Base-by-base conservation (phyloP, 1,140 invertebrate genomes). In the Tetragonula clypearis region DNA sequence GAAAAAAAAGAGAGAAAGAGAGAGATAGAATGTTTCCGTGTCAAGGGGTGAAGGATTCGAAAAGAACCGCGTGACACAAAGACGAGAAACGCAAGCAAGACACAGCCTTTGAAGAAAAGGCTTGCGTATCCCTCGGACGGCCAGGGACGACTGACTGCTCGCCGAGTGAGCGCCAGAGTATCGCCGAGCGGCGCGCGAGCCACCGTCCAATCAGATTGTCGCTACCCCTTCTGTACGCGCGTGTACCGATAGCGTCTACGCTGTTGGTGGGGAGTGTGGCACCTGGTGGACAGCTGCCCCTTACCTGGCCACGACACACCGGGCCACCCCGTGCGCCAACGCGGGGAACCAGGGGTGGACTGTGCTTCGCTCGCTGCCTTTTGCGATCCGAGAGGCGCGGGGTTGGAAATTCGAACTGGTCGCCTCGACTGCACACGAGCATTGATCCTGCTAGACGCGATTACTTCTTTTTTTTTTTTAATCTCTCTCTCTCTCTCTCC, bases 221-320 rank as follows among this genome's bases (percentile, higher is more conserved):
- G 14, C 26, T 17, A 60, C 35, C 85, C 89, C 87, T 86, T 81
- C 90, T 76, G 65, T 55, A 60, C 69, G 21, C 26, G 17, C 69
- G 21, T 23, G 17, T 2, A 53, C 19, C 35, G 56, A 83, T 56
- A 68, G 65, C 79, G 82, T 58, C 69, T 23, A 66, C 65, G 81
- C 65, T 12, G 35, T 26, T 82, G 71, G 87, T 86, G 91, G 87
- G 88, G 80, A 58, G 58, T 79, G 60, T 89, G 90, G 92, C 93
- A 93, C 92, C 93, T 93, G 93, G 92, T 93, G 92, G 89, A 93
- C 93, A 93, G 92, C 92, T 93, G 93, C 92, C 91, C 91, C 91
- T 93, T 93, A 93, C 93, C 92, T 93, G 93, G 87, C 73, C 83
- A 56, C 86, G 86, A 85, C 78, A 91, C 92, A 93, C 93, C 92